Evolutionary conservation across 2,888 invertebrate genomes (phyloP), one percentile per base, ranked within the genome.

Genomic region (Macropis europaea): DNA sequence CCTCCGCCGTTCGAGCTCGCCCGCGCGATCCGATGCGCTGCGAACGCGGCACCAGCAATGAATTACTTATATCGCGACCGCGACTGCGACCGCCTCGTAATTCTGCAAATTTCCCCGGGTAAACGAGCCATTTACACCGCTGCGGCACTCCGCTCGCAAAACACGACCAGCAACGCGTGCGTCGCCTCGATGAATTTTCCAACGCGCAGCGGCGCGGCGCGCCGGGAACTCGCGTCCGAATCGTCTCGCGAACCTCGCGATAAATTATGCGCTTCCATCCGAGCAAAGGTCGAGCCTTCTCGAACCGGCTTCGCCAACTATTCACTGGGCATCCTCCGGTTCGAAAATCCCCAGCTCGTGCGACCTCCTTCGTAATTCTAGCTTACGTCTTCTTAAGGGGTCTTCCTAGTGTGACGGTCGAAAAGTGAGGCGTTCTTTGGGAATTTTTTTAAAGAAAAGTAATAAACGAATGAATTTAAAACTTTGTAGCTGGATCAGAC

Each of bases 231-330:
- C n/a, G n/a, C n/a, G n/a, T n/a, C n/a, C n/a, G 7, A 52, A 9
- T 7, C 2, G 6, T 11, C 9, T 42, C 9, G 11, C 9, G 45
- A 26, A 17, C 24, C 45, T 59, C 73, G 63, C 72, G 40, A 59
- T 68, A 60, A 75, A 73, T 73, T 64, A 61, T 50, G 59, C 57
- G 42, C 59, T 59, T 57, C 19, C 53, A 54, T 60, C 45, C 50
- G 30, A 30, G 28, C n/a, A n/a, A 5, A 19, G 26, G 17, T 24
- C 17, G 15, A 45, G 43, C 53, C 45, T 63, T 63, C 54, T 36
- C 40, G 22, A 50, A 60, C 36, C 69, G 66, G 32, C 30, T 52
- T 26, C 30, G 13, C 32, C 48, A 32, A 67, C 50, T 73, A 66
- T 74, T 64, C 32, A 57, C 43, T 42, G 60, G 70, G 50, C 45